These are phyloP conservation scores for Lepidothrix coronata DNA, from an alignment of 2,113 vertebrate genomes.

Conservation along the genomic window DNA sequence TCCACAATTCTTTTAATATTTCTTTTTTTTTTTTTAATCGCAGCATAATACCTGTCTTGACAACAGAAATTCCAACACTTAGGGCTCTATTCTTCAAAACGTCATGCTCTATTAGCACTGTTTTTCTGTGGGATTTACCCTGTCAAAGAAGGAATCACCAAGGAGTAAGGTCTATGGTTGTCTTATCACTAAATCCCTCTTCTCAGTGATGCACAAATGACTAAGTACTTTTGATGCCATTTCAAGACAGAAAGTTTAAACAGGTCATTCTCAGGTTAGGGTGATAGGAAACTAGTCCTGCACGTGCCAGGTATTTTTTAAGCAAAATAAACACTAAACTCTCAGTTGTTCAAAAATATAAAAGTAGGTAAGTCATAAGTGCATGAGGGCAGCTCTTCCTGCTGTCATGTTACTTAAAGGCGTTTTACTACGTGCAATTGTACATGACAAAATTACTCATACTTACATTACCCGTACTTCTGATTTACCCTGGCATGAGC, in stretches of 20 bases:
- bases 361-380: not conserved
- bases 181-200: conserved; percentile 72
- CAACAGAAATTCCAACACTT: conserved; percentile 74
- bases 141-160: conserved; percentile 71
- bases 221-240: conserved; percentile 58
- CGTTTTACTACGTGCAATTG: accelerated
- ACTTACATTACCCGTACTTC: not conserved
- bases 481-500: accelerated
- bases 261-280: conserved; percentile 29
- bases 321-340: not conserved
- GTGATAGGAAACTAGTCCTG: not conserved
- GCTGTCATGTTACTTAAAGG: not conserved
- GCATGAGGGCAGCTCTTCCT: not conserved
- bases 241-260: conserved; percentile 62
- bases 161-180: conserved; percentile 69
- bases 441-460: not conserved
- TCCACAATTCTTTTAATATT: conserved; percentile 63
- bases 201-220: conserved; percentile 71
- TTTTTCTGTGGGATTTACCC: conserved; percentile 75
- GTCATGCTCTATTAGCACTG: conserved; percentile 72
- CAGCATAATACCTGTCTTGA: conserved; percentile 69
- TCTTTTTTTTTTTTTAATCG: conserved; percentile 68
- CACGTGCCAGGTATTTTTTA: not conserved
- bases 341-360: not conserved
- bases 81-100: conserved; percentile 71